A percentile compares a stretch with the other conserved stretches of the same genome.
Evolutionary conservation across 2,888 invertebrate genomes (phyloP).

Genomic region (Yponomeuta evonymella): DNA sequence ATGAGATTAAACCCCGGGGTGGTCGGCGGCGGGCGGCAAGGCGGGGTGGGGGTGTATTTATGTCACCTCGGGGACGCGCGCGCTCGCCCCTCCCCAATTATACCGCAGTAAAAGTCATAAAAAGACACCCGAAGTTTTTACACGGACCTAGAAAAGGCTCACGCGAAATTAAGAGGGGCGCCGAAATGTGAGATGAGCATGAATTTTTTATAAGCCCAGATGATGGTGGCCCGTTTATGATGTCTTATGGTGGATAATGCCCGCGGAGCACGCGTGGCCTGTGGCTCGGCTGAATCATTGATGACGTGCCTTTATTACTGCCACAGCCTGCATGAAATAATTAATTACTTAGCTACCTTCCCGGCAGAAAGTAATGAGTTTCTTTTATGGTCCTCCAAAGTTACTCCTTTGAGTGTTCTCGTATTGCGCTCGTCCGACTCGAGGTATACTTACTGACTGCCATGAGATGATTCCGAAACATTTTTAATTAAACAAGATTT

Average conservation of each 20-base stretch:
- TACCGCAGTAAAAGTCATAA: conserved; percentile 77
- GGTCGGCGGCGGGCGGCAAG: conserved; percentile 36
- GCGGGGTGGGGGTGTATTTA: conserved; percentile 64
- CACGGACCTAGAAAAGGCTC: conserved; percentile 72
- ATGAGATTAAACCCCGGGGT: conserved; percentile 67
- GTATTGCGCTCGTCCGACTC: background rate
- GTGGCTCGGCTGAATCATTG: conserved; percentile 66
- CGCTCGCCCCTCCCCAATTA: conserved; percentile 75
- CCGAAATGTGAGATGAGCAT: conserved; percentile 76
- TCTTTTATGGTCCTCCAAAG: conserved; percentile 6
- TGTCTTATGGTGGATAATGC: conserved; percentile 73
- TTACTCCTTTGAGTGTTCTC: background rate
- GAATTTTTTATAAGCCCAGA: conserved; percentile 76
- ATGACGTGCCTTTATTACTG: conserved; percentile 63
- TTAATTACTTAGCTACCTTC: conserved; percentile 48
- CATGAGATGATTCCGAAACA: conserved; percentile 1
- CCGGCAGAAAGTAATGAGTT: conserved; percentile 13
- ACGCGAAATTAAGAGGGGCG: conserved; percentile 76
- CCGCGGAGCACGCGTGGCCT: conserved; percentile 64
- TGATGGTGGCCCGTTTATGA: conserved; percentile 75
- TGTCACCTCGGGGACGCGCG: conserved; percentile 73
- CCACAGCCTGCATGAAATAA: conserved; percentile 59
- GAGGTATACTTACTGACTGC: background rate
- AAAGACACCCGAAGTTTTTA: conserved; percentile 77
- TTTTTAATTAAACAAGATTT: conserved; percentile 11